Percentiles rank a stretch among this genome's conserved stretches.
Conservation (phyloP, 1,140 invertebrate species). For the Conus ventricosus region DNA sequence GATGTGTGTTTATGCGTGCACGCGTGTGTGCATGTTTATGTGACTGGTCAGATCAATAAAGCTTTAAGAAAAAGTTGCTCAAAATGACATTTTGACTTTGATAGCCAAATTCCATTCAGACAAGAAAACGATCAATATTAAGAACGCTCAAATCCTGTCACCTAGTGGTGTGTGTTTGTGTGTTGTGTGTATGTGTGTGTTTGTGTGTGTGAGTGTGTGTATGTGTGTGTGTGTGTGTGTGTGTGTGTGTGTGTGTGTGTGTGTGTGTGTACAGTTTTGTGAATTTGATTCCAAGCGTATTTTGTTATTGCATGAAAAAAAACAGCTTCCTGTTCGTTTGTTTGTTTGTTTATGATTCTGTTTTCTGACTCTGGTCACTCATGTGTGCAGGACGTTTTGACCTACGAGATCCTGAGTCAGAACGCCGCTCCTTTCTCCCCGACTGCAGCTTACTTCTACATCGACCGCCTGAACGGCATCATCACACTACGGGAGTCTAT, state of each 20-base stretch:
- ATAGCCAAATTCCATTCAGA: no score
- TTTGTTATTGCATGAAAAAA: not conserved
- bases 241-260: not conserved
- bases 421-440: conserved; percentile 2
- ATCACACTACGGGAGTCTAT: conserved; percentile 53
- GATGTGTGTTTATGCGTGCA: no score
- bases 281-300: not conserved
- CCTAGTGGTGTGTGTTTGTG: no score
- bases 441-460: conserved; percentile 43
- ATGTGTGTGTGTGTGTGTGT: not conserved
- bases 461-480: conserved; percentile 50
- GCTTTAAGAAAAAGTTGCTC: no score
- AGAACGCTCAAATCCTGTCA: no score
- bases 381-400: conserved; percentile 49
- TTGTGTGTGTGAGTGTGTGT: not conserved
- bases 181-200: not conserved
- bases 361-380: not conserved
- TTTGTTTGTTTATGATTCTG: no score
- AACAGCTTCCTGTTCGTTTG: not conserved
- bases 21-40: no score
- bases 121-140: no score
- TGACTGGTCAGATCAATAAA: no score
- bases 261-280: not conserved
- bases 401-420: conserved; percentile 46
- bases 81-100: no score